Conservation (phyloP, 2,113 vertebrate genomes). For the Sinocyclocheilus anshuiensis region DNA sequence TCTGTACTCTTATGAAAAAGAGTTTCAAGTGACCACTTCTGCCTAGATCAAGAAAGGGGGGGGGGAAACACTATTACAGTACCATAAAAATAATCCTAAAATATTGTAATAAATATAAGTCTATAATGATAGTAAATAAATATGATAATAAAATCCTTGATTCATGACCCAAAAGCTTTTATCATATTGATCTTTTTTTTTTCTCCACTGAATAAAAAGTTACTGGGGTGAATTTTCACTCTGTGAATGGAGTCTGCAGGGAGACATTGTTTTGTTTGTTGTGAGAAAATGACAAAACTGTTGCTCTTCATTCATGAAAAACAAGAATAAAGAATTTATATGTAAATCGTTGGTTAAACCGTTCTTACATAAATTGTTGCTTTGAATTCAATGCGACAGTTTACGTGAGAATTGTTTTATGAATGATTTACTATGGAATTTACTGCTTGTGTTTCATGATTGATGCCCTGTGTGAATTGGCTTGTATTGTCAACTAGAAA, state of each 20-base stretch:
- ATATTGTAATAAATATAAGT: background rate
- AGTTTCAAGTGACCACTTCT: background rate
- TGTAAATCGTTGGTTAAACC: background rate
- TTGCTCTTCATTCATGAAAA: background rate
- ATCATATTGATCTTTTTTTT: background rate
- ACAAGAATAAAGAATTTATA: background rate
- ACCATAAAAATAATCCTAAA: background rate
- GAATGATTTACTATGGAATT: background rate
- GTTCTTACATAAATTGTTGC: background rate
- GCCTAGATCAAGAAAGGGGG: background rate
- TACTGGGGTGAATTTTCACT: background rate
- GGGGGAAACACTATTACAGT: background rate
- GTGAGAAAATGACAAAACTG: background rate
- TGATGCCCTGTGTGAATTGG: background rate
- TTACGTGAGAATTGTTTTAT: background rate
- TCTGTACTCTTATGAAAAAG: background rate
- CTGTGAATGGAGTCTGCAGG: background rate
- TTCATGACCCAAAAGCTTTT: background rate
- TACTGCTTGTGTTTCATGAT: background rate
- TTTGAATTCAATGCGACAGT: background rate
- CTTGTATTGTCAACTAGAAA: background rate
- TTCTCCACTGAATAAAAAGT: background rate
- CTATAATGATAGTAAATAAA: background rate
- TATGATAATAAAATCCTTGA: background rate
- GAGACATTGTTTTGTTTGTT: background rate